Conservation (phyloP, 2,888 invertebrate genomes). For the Melikaiella ostensackeni region DNA sequence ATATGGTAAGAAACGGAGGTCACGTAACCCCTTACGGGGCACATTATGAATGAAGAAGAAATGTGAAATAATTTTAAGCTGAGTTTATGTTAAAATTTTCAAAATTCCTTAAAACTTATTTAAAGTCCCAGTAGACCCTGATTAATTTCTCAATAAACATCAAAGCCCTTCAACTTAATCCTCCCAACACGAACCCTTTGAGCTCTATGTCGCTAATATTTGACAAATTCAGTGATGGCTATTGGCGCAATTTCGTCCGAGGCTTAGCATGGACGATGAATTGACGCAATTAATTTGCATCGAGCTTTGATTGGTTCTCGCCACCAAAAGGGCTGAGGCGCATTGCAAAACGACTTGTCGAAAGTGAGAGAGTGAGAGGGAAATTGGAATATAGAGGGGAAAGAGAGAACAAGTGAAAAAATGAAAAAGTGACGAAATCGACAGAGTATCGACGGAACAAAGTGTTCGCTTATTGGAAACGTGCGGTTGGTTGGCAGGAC, state of each 20-base stretch:
- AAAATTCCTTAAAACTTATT: no score
- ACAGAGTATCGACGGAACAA: constrained; percentile 66
- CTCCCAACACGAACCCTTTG: not conserved
- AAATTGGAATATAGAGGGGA: not conserved
- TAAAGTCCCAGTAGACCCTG: no score
- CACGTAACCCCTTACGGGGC: no score
- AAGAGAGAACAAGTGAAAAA: not conserved
- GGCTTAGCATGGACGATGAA: constrained; percentile 18
- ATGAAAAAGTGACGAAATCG: constrained; percentile 52
- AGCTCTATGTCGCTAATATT: not conserved
- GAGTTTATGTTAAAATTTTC: no score
- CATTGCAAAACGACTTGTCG: constrained; percentile 8
- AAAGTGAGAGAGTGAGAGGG: constrained; percentile 11
- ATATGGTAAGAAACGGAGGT: no score
- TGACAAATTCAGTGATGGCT: constrained; percentile 25
- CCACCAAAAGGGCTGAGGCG: constrained; percentile 3
- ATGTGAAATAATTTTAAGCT: no score
- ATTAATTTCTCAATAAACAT: not conserved
- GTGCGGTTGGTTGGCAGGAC: constrained; percentile 67
- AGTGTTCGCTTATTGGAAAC: constrained; percentile 65
- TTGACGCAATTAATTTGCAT: constrained; percentile 32
- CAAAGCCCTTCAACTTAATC: constrained; percentile 19
- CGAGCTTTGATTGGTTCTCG: constrained; percentile 5
- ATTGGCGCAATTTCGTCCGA: constrained; percentile 23
- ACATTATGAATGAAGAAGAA: no score